Evolutionary conservation across 2,797 vertebrate species (phyloP).

Genomic region (Prionace glauca): DNA sequence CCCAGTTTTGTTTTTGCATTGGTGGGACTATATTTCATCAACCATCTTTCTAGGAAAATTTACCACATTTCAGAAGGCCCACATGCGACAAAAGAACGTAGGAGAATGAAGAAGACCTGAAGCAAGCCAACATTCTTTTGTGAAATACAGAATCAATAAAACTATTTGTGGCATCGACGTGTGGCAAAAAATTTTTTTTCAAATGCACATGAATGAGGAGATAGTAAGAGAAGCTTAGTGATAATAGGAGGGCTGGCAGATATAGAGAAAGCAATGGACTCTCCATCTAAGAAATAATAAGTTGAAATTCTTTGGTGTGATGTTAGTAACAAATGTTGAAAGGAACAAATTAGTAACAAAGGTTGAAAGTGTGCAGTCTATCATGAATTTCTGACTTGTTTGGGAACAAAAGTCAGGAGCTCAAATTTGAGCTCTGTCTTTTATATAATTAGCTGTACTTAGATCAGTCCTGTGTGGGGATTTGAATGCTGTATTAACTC

Average conservation of each 20-base stretch:
- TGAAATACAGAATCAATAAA: conserved; percentile 16
- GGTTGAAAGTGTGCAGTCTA: neutral
- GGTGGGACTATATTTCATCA: neutral
- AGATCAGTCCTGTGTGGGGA: neutral
- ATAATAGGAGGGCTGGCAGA: neutral
- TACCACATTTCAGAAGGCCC: neutral
- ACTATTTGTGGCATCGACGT: neutral
- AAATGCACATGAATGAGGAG: neutral
- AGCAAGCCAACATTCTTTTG: neutral
- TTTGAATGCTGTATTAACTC: no score
- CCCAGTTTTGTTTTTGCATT: neutral
- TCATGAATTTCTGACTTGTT: neutral
- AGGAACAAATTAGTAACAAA: neutral
- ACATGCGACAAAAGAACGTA: neutral
- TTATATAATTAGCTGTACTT: neutral
- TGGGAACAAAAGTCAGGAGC: neutral
- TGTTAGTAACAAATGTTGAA: neutral
- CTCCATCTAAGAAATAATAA: neutral
- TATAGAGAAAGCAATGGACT: neutral
- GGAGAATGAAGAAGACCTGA: neutral
- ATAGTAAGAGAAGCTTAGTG: neutral
- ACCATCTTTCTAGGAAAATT: neutral
- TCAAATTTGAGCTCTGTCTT: neutral
- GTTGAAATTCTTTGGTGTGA: neutral
- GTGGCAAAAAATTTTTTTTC: neutral